Conservation (phyloP, 1,140 invertebrate species). For the Dreissena polymorpha region DNA sequence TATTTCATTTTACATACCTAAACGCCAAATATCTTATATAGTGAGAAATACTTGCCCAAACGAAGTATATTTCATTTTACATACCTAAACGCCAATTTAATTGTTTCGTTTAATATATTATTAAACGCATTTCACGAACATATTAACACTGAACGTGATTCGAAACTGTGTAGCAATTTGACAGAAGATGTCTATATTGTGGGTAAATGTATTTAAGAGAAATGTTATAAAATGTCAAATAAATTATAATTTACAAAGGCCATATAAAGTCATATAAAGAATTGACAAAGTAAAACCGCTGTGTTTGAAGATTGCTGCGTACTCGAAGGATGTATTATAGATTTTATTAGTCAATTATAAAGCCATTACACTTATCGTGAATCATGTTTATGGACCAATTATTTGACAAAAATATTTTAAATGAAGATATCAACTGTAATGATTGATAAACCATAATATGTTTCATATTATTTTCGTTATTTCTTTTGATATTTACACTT, state of each 20-base stretch:
- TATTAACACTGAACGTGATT: too few species aligned
- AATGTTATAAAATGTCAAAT: constrained; percentile 43
- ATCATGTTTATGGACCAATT: constrained; percentile 22
- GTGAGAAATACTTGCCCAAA: too few species aligned
- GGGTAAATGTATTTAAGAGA: constrained; percentile 32
- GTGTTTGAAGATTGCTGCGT: constrained; percentile 10
- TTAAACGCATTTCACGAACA: too few species aligned
- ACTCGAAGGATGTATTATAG: neutral
- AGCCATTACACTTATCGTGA: constrained; percentile 31
- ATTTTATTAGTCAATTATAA: constrained; percentile 44
- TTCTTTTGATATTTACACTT: too few species aligned
- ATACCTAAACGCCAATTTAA: too few species aligned
- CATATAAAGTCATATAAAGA: constrained; percentile 14
- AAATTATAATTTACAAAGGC: constrained; percentile 48
- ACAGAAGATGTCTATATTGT: constrained; percentile 27
- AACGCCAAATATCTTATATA: too few species aligned
- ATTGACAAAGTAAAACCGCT: neutral
- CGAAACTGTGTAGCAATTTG: neutral
- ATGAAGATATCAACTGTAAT: constrained; percentile 39
- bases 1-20: too few species aligned
- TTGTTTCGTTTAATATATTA: too few species aligned
- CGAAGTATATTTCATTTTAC: too few species aligned
- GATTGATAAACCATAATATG: constrained; percentile 30
- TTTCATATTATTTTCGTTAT: constrained; percentile 6
- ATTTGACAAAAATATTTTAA: constrained; percentile 20